These are phyloP conservation scores for Lycaon pictus DNA, from an alignment of 2,113 vertebrate genomes.

Conservation along the genomic window DNA sequence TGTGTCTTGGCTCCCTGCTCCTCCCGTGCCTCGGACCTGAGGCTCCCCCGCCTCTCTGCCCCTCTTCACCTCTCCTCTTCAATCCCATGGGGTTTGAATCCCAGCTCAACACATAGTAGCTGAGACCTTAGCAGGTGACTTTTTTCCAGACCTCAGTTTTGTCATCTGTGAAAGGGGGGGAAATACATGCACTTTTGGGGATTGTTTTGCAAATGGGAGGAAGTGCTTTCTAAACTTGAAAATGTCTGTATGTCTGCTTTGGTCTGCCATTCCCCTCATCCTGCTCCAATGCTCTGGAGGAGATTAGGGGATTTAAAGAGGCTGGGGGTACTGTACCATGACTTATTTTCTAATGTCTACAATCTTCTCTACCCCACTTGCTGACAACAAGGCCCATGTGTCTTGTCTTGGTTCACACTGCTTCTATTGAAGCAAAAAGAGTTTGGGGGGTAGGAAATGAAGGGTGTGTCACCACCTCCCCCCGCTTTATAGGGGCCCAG, in stretches of 20 bases:
- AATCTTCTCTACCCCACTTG: neutral
- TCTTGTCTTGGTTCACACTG: neutral
- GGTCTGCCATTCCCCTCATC: neutral
- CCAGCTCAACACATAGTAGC: neutral
- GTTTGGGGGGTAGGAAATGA: conserved; percentile 61
- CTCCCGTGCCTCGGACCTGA: neutral
- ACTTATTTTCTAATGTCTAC: neutral
- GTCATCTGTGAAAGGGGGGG: neutral
- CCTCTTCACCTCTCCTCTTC: neutral
- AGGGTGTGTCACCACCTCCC: neutral
- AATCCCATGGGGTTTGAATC: neutral
- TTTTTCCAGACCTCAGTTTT: conserved; percentile 38
- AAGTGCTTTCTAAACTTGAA: neutral
- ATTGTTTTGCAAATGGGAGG: neutral
- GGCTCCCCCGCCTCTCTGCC: neutral
- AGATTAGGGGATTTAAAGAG: neutral
- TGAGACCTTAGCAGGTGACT: neutral
- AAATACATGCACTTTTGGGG: neutral
- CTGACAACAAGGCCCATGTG: neutral
- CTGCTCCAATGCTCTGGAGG: neutral
- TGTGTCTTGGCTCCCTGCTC: neutral
- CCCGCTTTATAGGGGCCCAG: neutral
- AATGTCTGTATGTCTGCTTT: neutral
- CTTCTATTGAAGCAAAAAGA: conserved; percentile 26
- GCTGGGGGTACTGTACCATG: neutral